phyloP scores from a whole-genome alignment of 2,888 invertebrate genomes.

The Polyommatus iphigenia region DNA sequence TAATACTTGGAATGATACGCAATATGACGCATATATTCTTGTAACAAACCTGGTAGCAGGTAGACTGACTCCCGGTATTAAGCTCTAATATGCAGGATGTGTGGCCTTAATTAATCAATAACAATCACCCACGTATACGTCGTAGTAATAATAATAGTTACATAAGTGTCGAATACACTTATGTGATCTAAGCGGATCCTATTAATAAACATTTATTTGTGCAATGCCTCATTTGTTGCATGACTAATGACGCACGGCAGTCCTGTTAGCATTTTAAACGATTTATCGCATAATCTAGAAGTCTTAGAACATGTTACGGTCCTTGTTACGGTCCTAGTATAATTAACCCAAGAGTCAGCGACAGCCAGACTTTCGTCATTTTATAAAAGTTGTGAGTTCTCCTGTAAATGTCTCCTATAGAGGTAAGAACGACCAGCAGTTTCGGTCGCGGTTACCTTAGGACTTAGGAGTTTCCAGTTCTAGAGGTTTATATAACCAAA shows the following conservation, averaged over 20 bases:
- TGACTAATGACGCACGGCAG: not conserved
- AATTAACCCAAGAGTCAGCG: no score
- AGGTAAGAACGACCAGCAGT: no score
- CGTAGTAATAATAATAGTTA: not conserved
- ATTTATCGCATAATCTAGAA: not conserved
- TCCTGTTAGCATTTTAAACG: not conserved
- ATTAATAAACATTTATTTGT: constrained; percentile 11
- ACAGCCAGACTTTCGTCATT: no score
- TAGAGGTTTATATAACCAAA: no score
- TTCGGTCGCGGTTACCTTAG: no score
- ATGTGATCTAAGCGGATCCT: not conserved
- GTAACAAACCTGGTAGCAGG: not conserved
- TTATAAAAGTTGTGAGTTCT: no score
- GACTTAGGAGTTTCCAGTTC: no score
- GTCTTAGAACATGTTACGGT: not conserved
- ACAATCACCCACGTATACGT: not conserved
- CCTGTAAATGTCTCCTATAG: no score
- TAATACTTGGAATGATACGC: not conserved
- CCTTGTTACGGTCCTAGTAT: not conserved
- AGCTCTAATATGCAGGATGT: not conserved
- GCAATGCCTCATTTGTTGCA: not conserved
- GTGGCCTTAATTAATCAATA: constrained; percentile 2
- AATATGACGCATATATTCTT: constrained; percentile 1
- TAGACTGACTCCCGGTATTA: not conserved
- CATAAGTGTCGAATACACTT: constrained; percentile 3